These are phyloP conservation scores for Mesaphorura yosii DNA, from an alignment of 1,140 invertebrate genomes.

Conservation along the genomic window DNA sequence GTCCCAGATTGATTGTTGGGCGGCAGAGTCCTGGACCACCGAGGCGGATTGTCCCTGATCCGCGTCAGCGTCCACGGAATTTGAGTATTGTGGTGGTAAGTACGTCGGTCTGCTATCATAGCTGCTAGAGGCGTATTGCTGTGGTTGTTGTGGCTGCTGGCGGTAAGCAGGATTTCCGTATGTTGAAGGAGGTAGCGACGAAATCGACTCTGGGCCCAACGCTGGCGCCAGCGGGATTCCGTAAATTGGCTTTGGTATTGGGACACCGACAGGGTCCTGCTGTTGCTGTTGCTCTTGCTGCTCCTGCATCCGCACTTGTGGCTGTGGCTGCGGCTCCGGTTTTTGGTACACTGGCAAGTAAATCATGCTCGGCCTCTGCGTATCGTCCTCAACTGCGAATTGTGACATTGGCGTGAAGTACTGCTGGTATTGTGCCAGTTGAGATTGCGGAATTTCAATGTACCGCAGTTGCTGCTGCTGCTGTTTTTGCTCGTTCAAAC, in stretches of 20 bases:
- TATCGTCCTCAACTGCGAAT: too few species aligned
- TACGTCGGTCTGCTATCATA: not conserved
- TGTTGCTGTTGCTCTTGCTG: conserved; percentile 1
- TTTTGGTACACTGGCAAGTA: too few species aligned
- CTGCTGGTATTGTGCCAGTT: not conserved
- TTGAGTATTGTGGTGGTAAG: too few species aligned
- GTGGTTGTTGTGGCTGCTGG: conserved; percentile 4
- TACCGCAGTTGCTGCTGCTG: not conserved
- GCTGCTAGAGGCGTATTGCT: not conserved
- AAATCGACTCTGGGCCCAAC: conserved; percentile 1
- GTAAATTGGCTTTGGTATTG: conserved; percentile 20
- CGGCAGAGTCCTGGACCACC: too few species aligned
- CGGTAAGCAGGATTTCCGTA: not conserved
- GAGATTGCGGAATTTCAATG: not conserved
- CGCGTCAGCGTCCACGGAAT: too few species aligned
- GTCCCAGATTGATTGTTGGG: too few species aligned
- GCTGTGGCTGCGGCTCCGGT: not conserved
- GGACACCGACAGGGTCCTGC: not conserved
- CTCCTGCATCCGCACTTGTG: not conserved
- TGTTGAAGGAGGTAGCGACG: not conserved
- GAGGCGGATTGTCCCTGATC: too few species aligned
- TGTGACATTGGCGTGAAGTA: not conserved
- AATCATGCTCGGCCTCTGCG: too few species aligned
- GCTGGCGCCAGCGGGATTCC: conserved; percentile 27
- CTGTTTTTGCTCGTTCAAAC: not conserved